Percentiles rank a stretch among this genome's conserved stretches.
phyloP scores from a whole-genome alignment of 1,140 invertebrate species.

The Saxidomus purpurata region DNA sequence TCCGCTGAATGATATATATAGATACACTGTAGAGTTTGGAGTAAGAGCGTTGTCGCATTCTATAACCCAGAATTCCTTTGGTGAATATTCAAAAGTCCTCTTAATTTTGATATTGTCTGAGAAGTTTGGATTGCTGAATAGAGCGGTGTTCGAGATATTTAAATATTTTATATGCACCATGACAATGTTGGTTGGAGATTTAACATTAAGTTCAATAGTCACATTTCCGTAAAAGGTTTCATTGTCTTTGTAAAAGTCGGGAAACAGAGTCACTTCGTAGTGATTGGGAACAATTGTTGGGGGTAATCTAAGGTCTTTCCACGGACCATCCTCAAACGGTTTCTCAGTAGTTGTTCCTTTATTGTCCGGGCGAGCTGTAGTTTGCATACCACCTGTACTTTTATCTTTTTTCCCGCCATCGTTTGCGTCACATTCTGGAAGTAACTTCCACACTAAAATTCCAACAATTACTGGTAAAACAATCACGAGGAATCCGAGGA shows the following conservation, averaged over 20 bases:
- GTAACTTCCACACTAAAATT: slow-evolving; percentile 71
- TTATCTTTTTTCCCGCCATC: background rate
- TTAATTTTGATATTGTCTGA: slow-evolving; percentile 72
- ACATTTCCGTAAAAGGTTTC: slow-evolving; percentile 80
- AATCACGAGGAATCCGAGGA: slow-evolving; percentile 68
- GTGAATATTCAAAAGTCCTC: slow-evolving; percentile 87
- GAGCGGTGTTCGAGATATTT: slow-evolving; percentile 78
- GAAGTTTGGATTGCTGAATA: slow-evolving; percentile 49
- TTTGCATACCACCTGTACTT: background rate
- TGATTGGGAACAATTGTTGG: slow-evolving; percentile 89
- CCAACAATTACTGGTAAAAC: slow-evolving; percentile 71
- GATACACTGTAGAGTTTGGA: slow-evolving; percentile 74
- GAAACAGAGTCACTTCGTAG: slow-evolving; percentile 92
- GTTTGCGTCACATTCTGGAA: slow-evolving; percentile 27
- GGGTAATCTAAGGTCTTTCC: slow-evolving; percentile 88
- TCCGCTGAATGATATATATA: slow-evolving; percentile 89
- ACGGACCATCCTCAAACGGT: slow-evolving; percentile 78
- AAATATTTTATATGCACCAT: slow-evolving; percentile 85
- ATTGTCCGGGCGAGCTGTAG: background rate
- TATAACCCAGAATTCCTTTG: slow-evolving; percentile 91
- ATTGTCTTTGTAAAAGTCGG: slow-evolving; percentile 87
- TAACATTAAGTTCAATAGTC: slow-evolving; percentile 78
- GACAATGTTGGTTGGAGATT: slow-evolving; percentile 79
- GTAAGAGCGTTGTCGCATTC: slow-evolving; percentile 85
- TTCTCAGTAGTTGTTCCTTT: slow-evolving; percentile 26